Evolutionary conservation across 2,113 vertebrate genomes (phyloP).

Genomic region (Laticauda colubrina): DNA sequence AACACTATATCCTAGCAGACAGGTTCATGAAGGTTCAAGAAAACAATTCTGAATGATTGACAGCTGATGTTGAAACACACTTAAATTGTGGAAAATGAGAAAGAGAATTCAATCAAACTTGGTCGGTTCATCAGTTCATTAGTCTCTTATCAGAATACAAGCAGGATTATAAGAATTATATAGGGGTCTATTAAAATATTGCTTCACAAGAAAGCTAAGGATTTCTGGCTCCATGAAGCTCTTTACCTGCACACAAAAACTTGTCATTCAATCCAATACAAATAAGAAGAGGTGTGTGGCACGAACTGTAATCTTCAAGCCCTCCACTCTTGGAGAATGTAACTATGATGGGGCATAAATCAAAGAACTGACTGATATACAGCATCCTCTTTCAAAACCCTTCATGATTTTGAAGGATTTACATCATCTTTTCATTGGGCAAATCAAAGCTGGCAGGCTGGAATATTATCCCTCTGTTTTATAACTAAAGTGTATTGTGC

Average conservation of each 20-base stretch:
- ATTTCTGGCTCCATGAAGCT: not conserved
- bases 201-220: not conserved
- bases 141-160: not conserved
- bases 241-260: not conserved
- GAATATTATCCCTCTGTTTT: not conserved
- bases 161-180: not conserved
- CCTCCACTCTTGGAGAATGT: slow-evolving; percentile 14
- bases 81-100: not conserved
- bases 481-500: not conserved
- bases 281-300: not conserved
- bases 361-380: not conserved
- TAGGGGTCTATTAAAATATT: not conserved
- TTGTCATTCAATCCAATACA: not conserved
- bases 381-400: not conserved
- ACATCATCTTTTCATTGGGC: slow-evolving; percentile 9
- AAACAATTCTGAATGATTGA: not conserved
- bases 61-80: not conserved
- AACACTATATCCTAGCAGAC: not conserved
- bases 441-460: slow-evolving; percentile 11
- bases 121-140: not conserved
- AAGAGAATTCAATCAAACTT: not conserved
- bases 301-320: not conserved
- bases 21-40: not conserved
- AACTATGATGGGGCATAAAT: slow-evolving; percentile 22
- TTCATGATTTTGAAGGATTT: slow-evolving; percentile 18